A percentile compares a stretch with the other conserved stretches of the same genome.
Conservation (phyloP, 2,888 invertebrate species). For the Cryptocheilus praepositus region DNA sequence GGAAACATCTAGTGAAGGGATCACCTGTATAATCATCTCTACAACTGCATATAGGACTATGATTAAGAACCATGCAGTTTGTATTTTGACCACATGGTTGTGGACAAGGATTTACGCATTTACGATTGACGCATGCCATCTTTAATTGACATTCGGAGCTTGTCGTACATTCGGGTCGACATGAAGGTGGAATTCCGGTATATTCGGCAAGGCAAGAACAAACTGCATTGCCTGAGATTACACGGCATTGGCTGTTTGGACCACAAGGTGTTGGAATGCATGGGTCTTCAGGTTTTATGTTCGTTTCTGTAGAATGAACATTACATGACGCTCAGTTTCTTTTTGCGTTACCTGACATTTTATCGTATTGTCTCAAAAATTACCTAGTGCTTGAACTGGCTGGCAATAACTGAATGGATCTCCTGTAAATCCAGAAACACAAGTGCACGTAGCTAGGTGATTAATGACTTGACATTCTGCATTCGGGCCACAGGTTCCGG, state of each 20-base stretch:
- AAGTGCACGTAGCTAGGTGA: constrained; percentile 81
- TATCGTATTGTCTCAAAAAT: no score
- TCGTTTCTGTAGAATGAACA: background rate
- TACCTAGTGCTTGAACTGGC: constrained; percentile 49
- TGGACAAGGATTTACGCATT: constrained; percentile 87
- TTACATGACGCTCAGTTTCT: background rate
- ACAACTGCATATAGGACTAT: constrained; percentile 88
- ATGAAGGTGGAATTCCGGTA: constrained; percentile 88
- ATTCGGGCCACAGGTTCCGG: constrained; percentile 85
- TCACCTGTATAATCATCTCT: constrained; percentile 80
- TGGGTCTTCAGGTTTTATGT: background rate
- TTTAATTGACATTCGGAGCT: constrained; percentile 87
- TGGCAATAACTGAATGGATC: constrained; percentile 79
- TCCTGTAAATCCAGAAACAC: constrained; percentile 79
- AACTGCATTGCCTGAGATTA: constrained; percentile 80
- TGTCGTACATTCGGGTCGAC: constrained; percentile 88
- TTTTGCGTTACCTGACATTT: no score
- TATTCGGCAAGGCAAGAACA: constrained; percentile 88
- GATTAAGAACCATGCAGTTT: constrained; percentile 85
- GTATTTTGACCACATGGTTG: constrained; percentile 87
- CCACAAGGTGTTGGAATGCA: constrained; percentile 87
- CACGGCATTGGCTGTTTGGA: constrained; percentile 88
- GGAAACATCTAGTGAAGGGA: constrained; percentile 81
- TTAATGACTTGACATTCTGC: constrained; percentile 75
- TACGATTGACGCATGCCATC: constrained; percentile 81